A percentile compares a stretch with the other conserved stretches of the same genome.
Evolutionary conservation across 2,113 vertebrate genomes (phyloP).

Genomic region (Lycocorax pyrrhopterus): DNA sequence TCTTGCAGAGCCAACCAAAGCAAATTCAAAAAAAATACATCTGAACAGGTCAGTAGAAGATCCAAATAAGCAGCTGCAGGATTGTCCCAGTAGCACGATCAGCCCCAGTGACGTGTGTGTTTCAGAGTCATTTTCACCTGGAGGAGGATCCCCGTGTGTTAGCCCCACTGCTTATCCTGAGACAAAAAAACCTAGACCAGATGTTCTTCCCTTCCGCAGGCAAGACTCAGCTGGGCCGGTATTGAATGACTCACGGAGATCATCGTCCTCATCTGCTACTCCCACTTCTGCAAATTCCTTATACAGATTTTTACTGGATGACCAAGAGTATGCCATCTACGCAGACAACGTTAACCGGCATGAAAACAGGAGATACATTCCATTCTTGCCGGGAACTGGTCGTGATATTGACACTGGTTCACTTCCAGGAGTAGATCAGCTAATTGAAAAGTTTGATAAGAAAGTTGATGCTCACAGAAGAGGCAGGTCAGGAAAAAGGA

Average conservation of each 20-base stretch:
- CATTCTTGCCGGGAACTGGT: conserved; percentile 90
- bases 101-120: conserved; percentile 44
- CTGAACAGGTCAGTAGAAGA: conserved; percentile 58
- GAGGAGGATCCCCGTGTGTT: conserved; percentile 31
- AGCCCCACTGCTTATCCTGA: conserved; percentile 72
- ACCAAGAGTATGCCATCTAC: conserved; percentile 85
- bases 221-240: conserved; percentile 82
- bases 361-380: conserved; percentile 92
- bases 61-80: conserved; percentile 54
- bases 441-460: conserved; percentile 92
- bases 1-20: conserved; percentile 62
- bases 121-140: conserved; percentile 47
- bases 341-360: conserved; percentile 91
- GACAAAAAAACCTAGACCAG: conserved; percentile 74
- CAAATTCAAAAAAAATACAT: conserved; percentile 35
- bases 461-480: conserved; percentile 80
- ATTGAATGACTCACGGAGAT: conserved; percentile 76
- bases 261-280: conserved; percentile 80
- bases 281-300: conserved; percentile 73
- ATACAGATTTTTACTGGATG: conserved; percentile 76
- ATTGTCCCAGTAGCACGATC: conserved; percentile 38
- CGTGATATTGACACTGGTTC: conserved; percentile 92
- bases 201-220: conserved; percentile 86
- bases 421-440: conserved; percentile 86
- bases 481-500: conserved; percentile 84